These are phyloP conservation scores for Dasyprocta punctata DNA, from an alignment of 2,113 vertebrate genomes.

Conservation along the genomic window DNA sequence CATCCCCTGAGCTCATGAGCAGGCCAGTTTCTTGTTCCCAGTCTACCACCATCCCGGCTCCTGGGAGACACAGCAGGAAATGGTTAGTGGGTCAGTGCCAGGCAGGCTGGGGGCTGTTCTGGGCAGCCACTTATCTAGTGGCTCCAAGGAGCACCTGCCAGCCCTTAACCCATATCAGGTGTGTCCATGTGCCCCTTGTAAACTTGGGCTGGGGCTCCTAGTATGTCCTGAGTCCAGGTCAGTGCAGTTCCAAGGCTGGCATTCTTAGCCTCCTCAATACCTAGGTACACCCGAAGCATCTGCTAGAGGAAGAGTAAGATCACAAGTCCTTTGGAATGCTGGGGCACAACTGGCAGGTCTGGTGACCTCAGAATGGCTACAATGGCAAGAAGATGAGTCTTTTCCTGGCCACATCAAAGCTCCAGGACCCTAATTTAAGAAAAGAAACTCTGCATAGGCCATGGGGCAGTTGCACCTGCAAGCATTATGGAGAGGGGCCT, in stretches of 20 bases:
- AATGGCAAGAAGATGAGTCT: neutral
- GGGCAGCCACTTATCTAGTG: neutral
- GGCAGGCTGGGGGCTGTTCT: fast-evolving
- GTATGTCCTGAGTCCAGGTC: fast-evolving
- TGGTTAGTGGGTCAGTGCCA: fast-evolving
- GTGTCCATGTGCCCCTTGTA: fast-evolving
- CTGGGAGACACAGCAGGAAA: slow-evolving; percentile 81
- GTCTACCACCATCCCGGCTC: slow-evolving; percentile 98
- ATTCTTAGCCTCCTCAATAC: neutral
- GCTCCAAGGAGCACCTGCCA: neutral
- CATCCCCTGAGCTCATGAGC: slow-evolving; percentile 97
- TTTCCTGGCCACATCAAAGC: neutral
- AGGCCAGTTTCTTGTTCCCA: slow-evolving; percentile 99
- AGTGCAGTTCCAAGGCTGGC: neutral
- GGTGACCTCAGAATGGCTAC: neutral
- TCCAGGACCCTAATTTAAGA: neutral
- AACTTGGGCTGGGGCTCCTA: neutral
- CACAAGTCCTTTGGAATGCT: neutral
- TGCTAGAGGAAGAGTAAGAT: neutral
- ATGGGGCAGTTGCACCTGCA: neutral
- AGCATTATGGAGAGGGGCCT: neutral
- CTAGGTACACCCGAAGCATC: neutral
- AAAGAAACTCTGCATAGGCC: neutral
- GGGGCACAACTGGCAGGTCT: neutral
- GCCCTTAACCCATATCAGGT: too few species aligned